These are phyloP conservation scores for Leucophora obtusa DNA, from an alignment of 2,888 invertebrate genomes.

Conservation along the genomic window DNA sequence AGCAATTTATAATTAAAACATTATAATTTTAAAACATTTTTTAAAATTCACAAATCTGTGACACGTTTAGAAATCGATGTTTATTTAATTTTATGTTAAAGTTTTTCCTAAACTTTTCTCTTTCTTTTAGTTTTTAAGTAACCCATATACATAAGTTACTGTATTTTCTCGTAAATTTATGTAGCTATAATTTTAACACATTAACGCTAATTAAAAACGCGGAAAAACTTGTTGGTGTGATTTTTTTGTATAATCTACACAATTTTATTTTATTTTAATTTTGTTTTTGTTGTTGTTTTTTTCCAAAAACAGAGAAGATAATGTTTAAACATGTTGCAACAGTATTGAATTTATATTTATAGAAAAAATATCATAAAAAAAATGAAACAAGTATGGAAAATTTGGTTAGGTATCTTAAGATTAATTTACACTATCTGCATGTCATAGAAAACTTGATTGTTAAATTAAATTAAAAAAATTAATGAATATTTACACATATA, in stretches of 20 bases:
- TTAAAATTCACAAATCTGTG: too few species aligned
- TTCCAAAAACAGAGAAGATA: neutral
- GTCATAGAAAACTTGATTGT: conserved; percentile 26
- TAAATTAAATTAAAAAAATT: neutral
- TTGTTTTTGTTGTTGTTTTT: neutral
- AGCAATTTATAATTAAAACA: too few species aligned
- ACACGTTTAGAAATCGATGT: neutral
- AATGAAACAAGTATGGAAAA: conserved; percentile 24
- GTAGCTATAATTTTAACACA: conserved; percentile 34
- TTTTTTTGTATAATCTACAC: neutral
- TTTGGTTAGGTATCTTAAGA: conserved; percentile 11
- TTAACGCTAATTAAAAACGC: conserved; percentile 54
- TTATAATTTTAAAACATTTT: too few species aligned
- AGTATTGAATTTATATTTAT: conserved; percentile 34
- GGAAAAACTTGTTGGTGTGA: conserved; percentile 40
- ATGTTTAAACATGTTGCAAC: conserved; percentile 46
- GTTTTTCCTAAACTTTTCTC: too few species aligned
- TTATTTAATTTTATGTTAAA: neutral
- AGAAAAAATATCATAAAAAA: neutral
- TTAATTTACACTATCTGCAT: conserved; percentile 44
- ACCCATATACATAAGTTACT: neutral
- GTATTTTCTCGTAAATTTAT: conserved; percentile 28
- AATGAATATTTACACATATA: too few species aligned
- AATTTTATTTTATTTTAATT: conserved; percentile 2
- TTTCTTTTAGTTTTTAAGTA: neutral